Evolutionary conservation across 2,113 vertebrate genomes (phyloP), one percentile per base, ranked within the genome.

Genomic region (Microcebus griseorufus): DNA sequence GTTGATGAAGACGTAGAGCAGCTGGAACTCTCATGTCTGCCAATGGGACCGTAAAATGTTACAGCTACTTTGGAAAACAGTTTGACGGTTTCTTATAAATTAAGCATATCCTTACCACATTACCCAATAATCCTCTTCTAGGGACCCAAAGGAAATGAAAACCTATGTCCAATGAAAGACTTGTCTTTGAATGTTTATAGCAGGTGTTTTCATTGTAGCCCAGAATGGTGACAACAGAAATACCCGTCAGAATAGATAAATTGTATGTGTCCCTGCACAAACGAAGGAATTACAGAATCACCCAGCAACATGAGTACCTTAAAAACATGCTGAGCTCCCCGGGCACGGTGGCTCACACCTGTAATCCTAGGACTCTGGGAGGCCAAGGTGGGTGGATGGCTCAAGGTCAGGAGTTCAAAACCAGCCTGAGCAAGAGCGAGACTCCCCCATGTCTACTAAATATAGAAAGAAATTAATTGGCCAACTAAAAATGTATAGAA

Each of bases 11-110:
- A 62, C 8, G 3, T 3, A 0, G 7, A 64, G 22, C 23, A 6
- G 0, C n/a, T 6, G 3, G 48, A 90, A 25, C n/a, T 16, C 60
- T 8, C 0, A 0, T 32, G 27, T 45, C 29, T 45, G 10, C 34
- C 10, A 67, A 1, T 34, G 17, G 75, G 32, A 7, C 9, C 64
- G 18, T 42, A 9, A 94, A 23, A 22, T 7, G 32, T 55, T 16
- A 39, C 27, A 23, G 64, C 65, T 58, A 11, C 25, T 85, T 32
- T 32, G 42, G 39, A 14, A 81, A 75, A 75, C 73, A 75, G 29
- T 65, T 65, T 20, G 53, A 53, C 42, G 14, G 22, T 42, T 42
- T 64, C 22, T 72, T 34, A 37, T 29, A 48, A 75, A 75, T 75
- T 32, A 67, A 51, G 65, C 32, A 72, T 39, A 29, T 16, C 34